phyloP scores from a whole-genome alignment of 2,797 vertebrate genomes.

The Sebastes cheni region DNA sequence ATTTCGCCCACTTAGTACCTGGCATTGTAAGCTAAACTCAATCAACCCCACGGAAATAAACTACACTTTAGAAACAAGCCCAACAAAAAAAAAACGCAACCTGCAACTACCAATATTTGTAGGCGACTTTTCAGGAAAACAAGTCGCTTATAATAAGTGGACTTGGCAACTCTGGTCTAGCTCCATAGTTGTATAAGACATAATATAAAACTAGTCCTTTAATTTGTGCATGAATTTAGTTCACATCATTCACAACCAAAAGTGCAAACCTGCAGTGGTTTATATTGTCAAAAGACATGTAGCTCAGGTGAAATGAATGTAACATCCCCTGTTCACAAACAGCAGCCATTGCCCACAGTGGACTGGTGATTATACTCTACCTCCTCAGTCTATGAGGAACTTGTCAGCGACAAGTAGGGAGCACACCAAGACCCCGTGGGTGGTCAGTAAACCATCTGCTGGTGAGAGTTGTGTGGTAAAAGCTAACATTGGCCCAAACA shows the following conservation, averaged over 20 bases:
- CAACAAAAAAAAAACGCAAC: too few species aligned
- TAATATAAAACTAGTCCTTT: not conserved
- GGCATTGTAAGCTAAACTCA: too few species aligned
- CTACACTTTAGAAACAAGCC: too few species aligned
- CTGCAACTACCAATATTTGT: too few species aligned
- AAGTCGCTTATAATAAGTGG: too few species aligned
- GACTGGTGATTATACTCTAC: not conserved
- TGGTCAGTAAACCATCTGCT: constrained; percentile 43
- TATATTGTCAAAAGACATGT: not conserved
- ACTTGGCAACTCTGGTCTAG: too few species aligned
- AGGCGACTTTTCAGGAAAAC: too few species aligned
- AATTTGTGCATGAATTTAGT: not conserved
- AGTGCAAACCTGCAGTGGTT: not conserved
- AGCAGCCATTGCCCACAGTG: not conserved
- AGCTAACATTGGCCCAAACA: constrained; percentile 39
- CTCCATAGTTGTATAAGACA: not conserved
- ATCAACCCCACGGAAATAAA: too few species aligned
- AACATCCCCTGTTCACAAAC: not conserved
- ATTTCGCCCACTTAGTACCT: too few species aligned
- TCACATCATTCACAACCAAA: not conserved
- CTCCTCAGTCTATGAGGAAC: not conserved
- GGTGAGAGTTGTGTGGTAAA: constrained; percentile 47
- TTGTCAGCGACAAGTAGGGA: not conserved
- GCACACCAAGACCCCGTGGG: constrained; percentile 27
- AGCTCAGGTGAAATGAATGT: not conserved